Evolutionary conservation across 2,888 invertebrate species (phyloP).

Genomic region (Tetrapedia diversipes): DNA sequence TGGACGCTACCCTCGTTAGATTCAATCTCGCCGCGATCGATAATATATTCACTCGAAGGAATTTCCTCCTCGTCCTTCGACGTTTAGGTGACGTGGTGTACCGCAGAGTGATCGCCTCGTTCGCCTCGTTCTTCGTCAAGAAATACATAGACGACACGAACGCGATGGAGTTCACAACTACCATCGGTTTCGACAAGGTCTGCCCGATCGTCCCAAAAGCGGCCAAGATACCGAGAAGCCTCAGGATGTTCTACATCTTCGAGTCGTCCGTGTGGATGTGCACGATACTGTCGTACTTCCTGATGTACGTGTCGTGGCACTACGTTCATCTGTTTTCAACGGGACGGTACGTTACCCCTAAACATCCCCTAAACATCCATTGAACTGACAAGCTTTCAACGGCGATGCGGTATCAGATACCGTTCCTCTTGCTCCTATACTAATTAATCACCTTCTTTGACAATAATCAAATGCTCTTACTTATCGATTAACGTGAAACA

Average conservation of each 20-base stretch:
- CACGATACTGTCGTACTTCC: conserved; percentile 32
- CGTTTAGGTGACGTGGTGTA: conserved; percentile 75
- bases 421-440: no score
- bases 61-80: neutral
- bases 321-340: conserved; percentile 29
- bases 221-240: conserved; percentile 58
- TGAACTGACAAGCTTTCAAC: no score
- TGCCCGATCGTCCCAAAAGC: conserved; percentile 61
- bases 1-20: neutral
- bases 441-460: no score
- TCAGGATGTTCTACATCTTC: conserved; percentile 61
- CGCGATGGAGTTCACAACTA: conserved; percentile 49
- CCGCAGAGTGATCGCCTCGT: conserved; percentile 78
- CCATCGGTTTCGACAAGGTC: conserved; percentile 54
- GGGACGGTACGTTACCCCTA: conserved; percentile 17
- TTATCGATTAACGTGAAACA: no score
- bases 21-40: neutral
- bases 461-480: no score
- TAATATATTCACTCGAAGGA: neutral
- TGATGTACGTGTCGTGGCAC: conserved; percentile 41
- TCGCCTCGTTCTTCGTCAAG: conserved; percentile 81
- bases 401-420: no score
- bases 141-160: conserved; percentile 68
- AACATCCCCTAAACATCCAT: no score
- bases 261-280: conserved; percentile 51